Evolutionary conservation across 2,797 vertebrate genomes (phyloP).

Genomic region (Anomalospiza imberbis): DNA sequence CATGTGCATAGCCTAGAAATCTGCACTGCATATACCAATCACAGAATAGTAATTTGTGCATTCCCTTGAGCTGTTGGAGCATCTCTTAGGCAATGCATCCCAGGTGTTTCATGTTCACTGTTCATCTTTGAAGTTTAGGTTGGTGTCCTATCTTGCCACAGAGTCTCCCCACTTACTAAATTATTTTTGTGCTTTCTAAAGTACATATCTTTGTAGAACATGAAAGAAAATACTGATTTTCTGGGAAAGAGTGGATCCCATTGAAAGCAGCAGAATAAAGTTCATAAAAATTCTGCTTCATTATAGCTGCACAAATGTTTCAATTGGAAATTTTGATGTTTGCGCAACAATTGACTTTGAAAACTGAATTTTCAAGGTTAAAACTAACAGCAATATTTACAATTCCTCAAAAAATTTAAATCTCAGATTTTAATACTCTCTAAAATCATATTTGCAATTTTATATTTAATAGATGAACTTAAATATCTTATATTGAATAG

Average conservation of each 20-base stretch:
- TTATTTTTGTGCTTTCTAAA: background rate
- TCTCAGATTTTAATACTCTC: background rate
- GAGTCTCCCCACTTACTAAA: background rate
- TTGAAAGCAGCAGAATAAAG: background rate
- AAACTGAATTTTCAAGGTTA: background rate
- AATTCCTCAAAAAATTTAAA: background rate
- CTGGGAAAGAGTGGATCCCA: background rate
- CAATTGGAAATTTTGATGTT: background rate
- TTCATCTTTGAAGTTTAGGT: background rate
- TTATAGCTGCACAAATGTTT: background rate
- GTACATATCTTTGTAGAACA: background rate
- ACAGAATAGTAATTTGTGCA: no score
- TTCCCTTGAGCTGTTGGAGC: background rate
- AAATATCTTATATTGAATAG: no score
- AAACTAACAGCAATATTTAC: background rate
- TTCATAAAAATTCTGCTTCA: background rate
- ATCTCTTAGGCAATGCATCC: background rate
- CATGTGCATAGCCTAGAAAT: background rate
- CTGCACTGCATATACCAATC: background rate
- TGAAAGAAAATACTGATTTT: background rate
- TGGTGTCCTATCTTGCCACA: fast-evolving
- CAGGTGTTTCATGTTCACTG: background rate
- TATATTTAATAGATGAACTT: background rate
- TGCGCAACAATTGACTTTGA: background rate
- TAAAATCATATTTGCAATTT: background rate